Base-by-base conservation (phyloP, 2,888 invertebrate genomes). In the Meiosimyza decipiens region DNA sequence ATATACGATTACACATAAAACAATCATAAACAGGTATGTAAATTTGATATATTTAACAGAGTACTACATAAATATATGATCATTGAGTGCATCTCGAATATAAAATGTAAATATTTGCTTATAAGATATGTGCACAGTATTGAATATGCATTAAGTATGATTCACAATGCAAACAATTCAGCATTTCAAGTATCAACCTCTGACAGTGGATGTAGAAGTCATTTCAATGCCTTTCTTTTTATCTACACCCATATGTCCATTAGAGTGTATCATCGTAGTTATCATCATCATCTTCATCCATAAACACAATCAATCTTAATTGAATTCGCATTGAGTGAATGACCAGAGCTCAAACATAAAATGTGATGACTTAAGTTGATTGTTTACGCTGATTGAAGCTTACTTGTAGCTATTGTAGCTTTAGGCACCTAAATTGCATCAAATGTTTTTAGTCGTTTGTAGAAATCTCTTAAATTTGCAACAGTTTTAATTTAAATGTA, bases 311-410 rank as follows among this genome's bases (percentile, higher is more conserved):
- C 69, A 62, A 62, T 69, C 52, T 69, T 69, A 62, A 69, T 69
- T 69, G 69, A 69, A 69, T 69, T 69, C 52, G 33, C 67, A 57
- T 67, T 67, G 57, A 55, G 67, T 67, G 64, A 64, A 64, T 64
- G 64, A 22, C 64, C 64, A 64, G 51, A 22, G 64, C 51, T 40
- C 40, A 40, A 40, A 40, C 9, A 40, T 40, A 40, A 40, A 40
- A 40, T 40, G 40, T 40, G 40, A 40, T 40, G 40, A 40, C 40
- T 40, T 40, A 40, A 40, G 40, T 40, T 40, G 40, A 40, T 40
- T 40, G 40, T 40, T 6, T 40, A 2, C 9, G 40, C 40, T 40
- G 40, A 40, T 40, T 40, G 40, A 40, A 40, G 40, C 9, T 40
- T 40, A 40, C 40, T 40, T 40, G 40, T 40, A n/a, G 9, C 9